These are phyloP conservation scores for Neodon shergylaensis DNA, from an alignment of 2,113 vertebrate species.

Conservation along the genomic window DNA sequence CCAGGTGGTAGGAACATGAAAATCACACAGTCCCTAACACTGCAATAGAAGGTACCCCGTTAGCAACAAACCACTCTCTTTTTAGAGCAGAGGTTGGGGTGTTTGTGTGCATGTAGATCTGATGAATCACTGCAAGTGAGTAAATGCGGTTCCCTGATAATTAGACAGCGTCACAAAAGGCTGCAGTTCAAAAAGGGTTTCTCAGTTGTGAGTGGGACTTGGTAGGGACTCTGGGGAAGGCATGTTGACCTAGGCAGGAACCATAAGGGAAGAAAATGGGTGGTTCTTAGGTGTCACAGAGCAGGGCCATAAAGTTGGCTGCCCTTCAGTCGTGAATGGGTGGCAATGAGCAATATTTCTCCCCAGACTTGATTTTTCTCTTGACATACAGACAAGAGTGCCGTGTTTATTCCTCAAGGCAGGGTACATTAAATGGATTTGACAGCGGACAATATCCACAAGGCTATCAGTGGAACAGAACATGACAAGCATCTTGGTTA, in stretches of 20 bases:
- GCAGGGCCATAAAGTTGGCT: not conserved
- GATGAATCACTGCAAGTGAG: not conserved
- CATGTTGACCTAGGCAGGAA: not conserved
- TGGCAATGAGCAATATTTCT: not conserved
- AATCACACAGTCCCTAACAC: not conserved
- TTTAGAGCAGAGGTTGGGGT: not conserved
- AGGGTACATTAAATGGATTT: not conserved
- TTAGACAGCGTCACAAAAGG: not conserved
- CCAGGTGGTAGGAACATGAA: not conserved
- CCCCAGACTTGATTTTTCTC: not conserved
- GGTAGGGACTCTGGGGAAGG: not conserved
- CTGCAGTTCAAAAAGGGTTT: not conserved
- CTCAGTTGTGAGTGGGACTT: not conserved
- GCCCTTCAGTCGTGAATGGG: not conserved
- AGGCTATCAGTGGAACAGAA: not conserved
- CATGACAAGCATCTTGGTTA: not conserved
- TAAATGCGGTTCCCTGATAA: not conserved
- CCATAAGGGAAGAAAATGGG: accelerated
- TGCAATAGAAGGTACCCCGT: not conserved
- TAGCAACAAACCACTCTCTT: not conserved
- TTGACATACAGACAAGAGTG: not conserved
- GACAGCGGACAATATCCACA: not conserved
- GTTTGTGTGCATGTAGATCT: not conserved
- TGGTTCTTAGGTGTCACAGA: accelerated
- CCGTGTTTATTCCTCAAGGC: not conserved